Conservation (phyloP, 2,797 vertebrate genomes). For the Clarias laeviceps region DNA sequence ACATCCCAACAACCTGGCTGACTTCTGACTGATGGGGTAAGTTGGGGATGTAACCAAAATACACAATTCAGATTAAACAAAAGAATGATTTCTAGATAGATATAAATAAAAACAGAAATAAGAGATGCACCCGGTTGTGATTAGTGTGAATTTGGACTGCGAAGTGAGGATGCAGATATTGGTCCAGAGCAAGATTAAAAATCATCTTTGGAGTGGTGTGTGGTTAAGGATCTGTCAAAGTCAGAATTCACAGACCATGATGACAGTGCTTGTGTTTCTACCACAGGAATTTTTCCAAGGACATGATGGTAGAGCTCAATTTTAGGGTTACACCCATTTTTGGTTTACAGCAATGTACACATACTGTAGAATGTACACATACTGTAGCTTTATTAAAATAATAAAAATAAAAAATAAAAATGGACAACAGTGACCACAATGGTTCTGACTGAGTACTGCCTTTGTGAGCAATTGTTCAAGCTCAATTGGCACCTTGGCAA, state of each 20-base stretch:
- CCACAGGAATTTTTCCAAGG: neutral
- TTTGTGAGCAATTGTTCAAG: conserved; percentile 73
- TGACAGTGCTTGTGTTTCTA: neutral
- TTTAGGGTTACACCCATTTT: neutral
- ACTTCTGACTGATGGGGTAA: neutral
- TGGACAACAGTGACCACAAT: neutral
- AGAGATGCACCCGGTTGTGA: neutral
- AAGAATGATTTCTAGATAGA: neutral
- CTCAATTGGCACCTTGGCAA: conserved; percentile 70
- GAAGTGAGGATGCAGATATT: neutral
- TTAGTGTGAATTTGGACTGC: neutral
- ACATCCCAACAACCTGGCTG: neutral
- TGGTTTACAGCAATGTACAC: neutral
- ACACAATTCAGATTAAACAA: neutral
- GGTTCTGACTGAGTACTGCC: neutral
- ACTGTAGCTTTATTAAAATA: neutral
- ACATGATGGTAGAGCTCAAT: neutral
- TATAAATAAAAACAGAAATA: neutral
- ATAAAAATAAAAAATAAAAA: neutral
- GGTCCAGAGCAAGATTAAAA: neutral
- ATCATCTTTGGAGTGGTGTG: neutral
- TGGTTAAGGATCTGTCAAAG: neutral
- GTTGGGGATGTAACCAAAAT: neutral
- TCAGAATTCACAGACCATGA: conserved; percentile 1
- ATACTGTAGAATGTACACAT: neutral